Percentiles rank a stretch among this genome's conserved stretches.
Evolutionary conservation across 2,888 invertebrate species (phyloP).

Genomic region (Arrhopalites spinosus): DNA sequence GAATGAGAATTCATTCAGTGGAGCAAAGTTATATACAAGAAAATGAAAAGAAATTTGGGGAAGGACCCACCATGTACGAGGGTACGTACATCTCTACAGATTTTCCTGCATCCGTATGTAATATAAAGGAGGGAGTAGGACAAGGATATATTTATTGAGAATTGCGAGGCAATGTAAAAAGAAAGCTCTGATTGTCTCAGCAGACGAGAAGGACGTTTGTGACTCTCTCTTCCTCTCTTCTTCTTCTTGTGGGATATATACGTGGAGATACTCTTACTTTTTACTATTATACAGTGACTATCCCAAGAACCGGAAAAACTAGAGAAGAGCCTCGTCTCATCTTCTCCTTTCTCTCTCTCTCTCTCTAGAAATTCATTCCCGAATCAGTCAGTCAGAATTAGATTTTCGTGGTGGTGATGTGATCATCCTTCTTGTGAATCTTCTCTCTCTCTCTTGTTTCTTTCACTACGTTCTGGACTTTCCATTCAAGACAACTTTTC

Average conservation of each 20-base stretch:
- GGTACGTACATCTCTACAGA: no score
- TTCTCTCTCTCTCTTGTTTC: background rate
- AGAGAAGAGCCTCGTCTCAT: no score
- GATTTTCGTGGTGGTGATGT: constrained; percentile 15
- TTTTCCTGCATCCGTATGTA: background rate
- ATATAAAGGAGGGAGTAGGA: background rate
- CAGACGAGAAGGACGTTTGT: background rate
- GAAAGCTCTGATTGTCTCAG: constrained; percentile 34
- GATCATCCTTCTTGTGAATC: background rate
- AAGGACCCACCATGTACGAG: no score
- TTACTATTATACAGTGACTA: constrained; percentile 22
- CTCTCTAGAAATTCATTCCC: constrained; percentile 13
- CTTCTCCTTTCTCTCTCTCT: no score
- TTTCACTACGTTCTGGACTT: background rate
- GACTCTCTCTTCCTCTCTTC: background rate
- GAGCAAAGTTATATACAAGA: background rate
- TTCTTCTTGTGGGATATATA: no score
- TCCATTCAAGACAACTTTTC: background rate
- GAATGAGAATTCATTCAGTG: background rate
- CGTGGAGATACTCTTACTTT: no score
- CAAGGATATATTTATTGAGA: constrained; percentile 15
- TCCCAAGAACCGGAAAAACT: constrained; percentile 26
- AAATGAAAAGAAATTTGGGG: background rate
- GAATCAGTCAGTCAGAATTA: constrained; percentile 35
- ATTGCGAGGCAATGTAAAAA: constrained; percentile 18